These are phyloP conservation scores for Lepidothrix coronata DNA, from an alignment of 2,113 vertebrate species.

Conservation along the genomic window DNA sequence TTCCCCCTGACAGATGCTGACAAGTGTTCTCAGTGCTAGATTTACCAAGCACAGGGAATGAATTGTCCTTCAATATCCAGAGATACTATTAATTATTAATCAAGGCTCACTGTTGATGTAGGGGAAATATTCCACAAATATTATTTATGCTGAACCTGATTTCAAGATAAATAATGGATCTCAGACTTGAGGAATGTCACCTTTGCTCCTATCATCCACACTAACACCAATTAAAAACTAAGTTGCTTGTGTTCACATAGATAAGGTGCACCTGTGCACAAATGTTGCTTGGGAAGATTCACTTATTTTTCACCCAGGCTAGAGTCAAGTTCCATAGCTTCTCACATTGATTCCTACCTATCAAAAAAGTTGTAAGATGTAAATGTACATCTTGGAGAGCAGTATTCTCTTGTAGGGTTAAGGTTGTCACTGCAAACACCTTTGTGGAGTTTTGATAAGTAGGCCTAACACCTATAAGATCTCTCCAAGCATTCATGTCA, in stretches of 20 bases:
- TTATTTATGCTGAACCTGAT: neutral
- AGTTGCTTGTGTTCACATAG: neutral
- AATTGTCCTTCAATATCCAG: neutral
- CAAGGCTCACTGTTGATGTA: neutral
- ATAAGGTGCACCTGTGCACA: neutral
- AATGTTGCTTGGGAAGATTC: neutral
- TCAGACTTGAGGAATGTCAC: conserved; percentile 13
- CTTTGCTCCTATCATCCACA: neutral
- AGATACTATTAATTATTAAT: conserved; percentile 47
- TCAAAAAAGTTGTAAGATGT: neutral
- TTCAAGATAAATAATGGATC: conserved; percentile 9
- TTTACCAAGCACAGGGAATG: neutral
- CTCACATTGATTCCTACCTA: neutral
- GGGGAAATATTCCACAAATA: neutral
- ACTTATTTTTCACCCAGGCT: neutral
- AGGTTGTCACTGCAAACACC: neutral
- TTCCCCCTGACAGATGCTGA: neutral
- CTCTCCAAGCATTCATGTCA: neutral
- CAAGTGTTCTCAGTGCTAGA: neutral
- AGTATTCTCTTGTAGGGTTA: neutral
- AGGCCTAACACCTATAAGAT: neutral
- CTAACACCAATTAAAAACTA: neutral
- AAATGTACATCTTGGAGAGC: neutral
- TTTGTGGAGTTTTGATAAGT: neutral
- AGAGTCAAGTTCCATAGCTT: neutral